phyloP scores from a whole-genome alignment of 1,140 invertebrate genomes.

The Tetramorium simillimum region DNA sequence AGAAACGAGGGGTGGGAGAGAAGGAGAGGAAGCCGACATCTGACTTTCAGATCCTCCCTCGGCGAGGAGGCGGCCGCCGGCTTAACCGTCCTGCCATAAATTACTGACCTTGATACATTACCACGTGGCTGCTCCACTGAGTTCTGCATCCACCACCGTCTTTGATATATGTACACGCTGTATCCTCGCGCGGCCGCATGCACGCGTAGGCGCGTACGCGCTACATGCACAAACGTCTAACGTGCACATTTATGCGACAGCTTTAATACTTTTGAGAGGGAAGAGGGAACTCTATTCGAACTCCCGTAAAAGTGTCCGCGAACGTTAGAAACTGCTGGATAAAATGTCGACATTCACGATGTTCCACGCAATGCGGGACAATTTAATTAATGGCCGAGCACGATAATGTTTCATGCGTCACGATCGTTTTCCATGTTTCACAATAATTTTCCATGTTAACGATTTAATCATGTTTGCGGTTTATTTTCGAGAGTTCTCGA shows the following conservation, averaged over 20 bases:
- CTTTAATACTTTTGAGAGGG: conserved; percentile 48
- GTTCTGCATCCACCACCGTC: conserved; percentile 67
- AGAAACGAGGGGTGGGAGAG: too few species aligned
- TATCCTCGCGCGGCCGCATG: conserved; percentile 52
- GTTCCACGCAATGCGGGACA: not conserved
- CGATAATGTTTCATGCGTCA: not conserved
- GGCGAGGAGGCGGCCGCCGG: conserved; percentile 55
- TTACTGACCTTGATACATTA: conserved; percentile 82
- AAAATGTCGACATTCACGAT: conserved; percentile 12
- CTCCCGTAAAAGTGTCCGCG: conserved; percentile 48
- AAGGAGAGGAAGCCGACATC: conserved; percentile 68
- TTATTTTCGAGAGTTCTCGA: not conserved
- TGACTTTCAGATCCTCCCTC: conserved; percentile 81
- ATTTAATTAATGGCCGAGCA: conserved; percentile 11
- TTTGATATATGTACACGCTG: conserved; percentile 70
- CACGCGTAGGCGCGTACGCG: conserved; percentile 36
- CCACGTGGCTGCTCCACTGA: conserved; percentile 78
- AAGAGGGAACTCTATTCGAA: conserved; percentile 24
- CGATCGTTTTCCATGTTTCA: not conserved
- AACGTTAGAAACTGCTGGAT: conserved; percentile 22
- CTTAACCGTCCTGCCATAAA: conserved; percentile 82
- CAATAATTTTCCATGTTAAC: conserved; percentile 30
- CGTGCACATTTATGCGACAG: conserved; percentile 27
- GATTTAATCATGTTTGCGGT: conserved; percentile 11
- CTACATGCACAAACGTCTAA: conserved; percentile 50